Evolutionary conservation across 2,888 invertebrate genomes (phyloP), one percentile per base, ranked within the genome.

Genomic region (Megaustenia siamemsis): DNA sequence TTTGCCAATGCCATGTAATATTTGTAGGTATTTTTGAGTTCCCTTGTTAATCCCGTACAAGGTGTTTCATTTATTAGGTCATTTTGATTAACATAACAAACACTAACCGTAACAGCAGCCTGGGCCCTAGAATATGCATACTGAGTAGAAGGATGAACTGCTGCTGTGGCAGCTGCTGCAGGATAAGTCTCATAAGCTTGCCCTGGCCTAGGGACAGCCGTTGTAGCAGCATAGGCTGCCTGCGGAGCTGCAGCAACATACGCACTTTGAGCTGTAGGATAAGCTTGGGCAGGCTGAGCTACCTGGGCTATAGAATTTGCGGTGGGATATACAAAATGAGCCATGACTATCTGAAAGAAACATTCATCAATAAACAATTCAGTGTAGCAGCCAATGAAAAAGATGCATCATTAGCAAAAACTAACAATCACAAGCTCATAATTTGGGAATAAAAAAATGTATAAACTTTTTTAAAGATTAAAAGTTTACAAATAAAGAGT

Each of bases 191-290:
- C 93, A 87, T 93, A 92, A 28, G 92, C 90, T 85, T 73, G 96
- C 95, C 96, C 96, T 93, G 97, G 97, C 95, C 97, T 97, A 85
- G 96, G 97, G 79, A 97, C 96, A 45, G 84, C 79, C 6, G 84
- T 73, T 53, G 87, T 56, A n/a, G 97, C 96, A 88, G 97, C 96
- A 93, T 97, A 97, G 73, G 97, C 96, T 87, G 96, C 96, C 94
- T 97, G 97, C 28, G 97, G 96, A 79, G 97, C 96, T 86, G 97
- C 97, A 68, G 97, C 96, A 43, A 93, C 97, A 95, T 97, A 97
- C 88, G 97, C 97, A 81, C 97, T 96, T 94, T 97, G 97, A 40
- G 97, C 96, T 45, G 97, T 96, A 90, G 96, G 96, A 94, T 97
- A 97, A 45, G 97, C 96, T 80, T 97, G 96, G 88, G 97, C 96